Conservation (phyloP, 2,888 invertebrate species). For the Chalcis sispes region DNA sequence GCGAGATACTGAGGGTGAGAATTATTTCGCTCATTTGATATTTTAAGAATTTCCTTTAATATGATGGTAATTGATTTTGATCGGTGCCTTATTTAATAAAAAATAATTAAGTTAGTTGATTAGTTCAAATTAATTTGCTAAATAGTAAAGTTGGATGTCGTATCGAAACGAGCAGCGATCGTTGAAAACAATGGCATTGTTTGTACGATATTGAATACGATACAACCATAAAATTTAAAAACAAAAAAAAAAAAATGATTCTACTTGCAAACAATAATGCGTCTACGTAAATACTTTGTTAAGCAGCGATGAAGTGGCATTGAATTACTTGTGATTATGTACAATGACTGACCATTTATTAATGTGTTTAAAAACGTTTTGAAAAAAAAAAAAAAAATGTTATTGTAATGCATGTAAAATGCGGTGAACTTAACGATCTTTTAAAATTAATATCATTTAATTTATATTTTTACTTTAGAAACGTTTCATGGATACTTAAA, state of each 20-base stretch:
- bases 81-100: too few relatives aligned
- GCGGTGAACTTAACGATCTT: background rate
- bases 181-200: constrained; percentile 46
- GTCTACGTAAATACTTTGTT: constrained; percentile 32
- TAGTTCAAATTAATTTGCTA: too few relatives aligned
- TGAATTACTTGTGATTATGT: constrained; percentile 20
- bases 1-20: constrained; percentile 70
- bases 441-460: constrained; percentile 1
- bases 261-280: constrained; percentile 24
- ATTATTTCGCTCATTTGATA: background rate
- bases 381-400: background rate
- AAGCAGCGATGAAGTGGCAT: constrained; percentile 42
- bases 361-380: constrained; percentile 24
- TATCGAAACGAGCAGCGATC: too few relatives aligned
- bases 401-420: constrained; percentile 15
- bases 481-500: constrained; percentile 12
- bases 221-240: constrained; percentile 26
- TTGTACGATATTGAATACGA: constrained; percentile 34
- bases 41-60: background rate
- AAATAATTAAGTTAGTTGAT: too few relatives aligned
- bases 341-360: constrained; percentile 22
- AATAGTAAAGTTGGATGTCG: too few relatives aligned
- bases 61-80: background rate
- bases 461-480: background rate
- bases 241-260: constrained; percentile 20